Evolutionary conservation across 2,113 vertebrate genomes (phyloP).

Genomic region (Strigops habroptila): DNA sequence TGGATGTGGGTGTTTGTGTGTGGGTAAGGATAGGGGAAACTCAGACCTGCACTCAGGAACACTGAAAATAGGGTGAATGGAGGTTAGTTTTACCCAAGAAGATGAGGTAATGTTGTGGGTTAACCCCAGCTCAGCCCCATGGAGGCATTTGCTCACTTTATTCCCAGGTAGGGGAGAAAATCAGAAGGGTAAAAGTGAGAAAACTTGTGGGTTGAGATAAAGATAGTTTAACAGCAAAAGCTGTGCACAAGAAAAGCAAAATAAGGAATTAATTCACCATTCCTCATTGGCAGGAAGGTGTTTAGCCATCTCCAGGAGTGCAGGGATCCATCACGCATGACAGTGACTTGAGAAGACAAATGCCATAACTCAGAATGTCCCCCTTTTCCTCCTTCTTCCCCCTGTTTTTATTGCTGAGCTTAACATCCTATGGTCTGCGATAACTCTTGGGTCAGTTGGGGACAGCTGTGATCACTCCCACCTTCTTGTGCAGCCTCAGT

Average conservation of each 20-base stretch:
- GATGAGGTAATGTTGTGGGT: neutral
- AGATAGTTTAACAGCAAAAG: neutral
- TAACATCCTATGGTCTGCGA: neutral
- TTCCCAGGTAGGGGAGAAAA: neutral
- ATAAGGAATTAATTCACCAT: neutral
- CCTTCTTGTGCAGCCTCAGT: neutral
- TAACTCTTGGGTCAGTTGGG: neutral
- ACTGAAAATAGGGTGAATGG: neutral
- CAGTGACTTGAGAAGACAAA: neutral
- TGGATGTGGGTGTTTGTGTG: accelerated
- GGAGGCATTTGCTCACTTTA: accelerated
- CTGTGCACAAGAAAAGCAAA: neutral
- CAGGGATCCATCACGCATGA: accelerated
- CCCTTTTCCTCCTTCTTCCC: neutral
- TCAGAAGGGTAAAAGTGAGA: neutral
- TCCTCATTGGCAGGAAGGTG: neutral
- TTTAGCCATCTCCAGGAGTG: neutral
- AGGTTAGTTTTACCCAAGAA: neutral
- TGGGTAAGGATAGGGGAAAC: neutral
- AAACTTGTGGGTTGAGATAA: neutral
- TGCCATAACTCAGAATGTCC: accelerated
- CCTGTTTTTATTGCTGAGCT: neutral
- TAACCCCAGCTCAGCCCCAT: neutral
- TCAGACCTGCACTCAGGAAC: accelerated
- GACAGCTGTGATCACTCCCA: neutral